phyloP scores from a whole-genome alignment of 2,888 invertebrate species.

The Artemia sinica region DNA sequence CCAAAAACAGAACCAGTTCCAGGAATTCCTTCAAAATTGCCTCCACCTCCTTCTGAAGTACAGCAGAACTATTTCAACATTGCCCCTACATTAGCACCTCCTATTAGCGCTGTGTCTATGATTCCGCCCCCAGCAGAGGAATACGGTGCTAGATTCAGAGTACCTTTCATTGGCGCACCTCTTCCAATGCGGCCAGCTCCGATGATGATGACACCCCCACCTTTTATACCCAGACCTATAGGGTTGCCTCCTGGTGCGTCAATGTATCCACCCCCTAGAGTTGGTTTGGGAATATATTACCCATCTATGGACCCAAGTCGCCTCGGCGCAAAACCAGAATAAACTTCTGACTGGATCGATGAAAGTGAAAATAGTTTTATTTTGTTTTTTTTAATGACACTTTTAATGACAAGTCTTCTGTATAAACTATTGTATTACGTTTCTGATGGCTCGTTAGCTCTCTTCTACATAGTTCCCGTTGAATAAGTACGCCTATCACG shows the following conservation, averaged over 20 bases:
- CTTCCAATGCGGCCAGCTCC: conserved; percentile 10
- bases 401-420: no score
- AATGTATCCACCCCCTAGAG: conserved; percentile 32
- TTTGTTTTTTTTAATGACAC: no score
- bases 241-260: conserved; percentile 26
- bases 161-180: conserved; percentile 14
- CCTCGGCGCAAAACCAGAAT: conserved; percentile 45
- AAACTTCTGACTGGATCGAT: no score
- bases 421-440: no score
- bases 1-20: conserved; percentile 50
- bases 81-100: conserved; percentile 30
- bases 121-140: conserved; percentile 27
- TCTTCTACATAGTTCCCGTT: no score
- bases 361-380: no score
- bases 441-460: no score
- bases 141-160: conserved; percentile 17
- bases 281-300: conserved; percentile 56
- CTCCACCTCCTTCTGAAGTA: conserved; percentile 41
- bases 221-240: conserved; percentile 18
- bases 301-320: conserved; percentile 92
- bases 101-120: conserved; percentile 30
- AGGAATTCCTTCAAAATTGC: conserved; percentile 49
- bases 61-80: conserved; percentile 47
- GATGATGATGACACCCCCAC: conserved; percentile 15
- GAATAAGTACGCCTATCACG: no score